Evolutionary conservation across 1,140 invertebrate genomes (phyloP).

Genomic region (Dendroctonus ponderosae): DNA sequence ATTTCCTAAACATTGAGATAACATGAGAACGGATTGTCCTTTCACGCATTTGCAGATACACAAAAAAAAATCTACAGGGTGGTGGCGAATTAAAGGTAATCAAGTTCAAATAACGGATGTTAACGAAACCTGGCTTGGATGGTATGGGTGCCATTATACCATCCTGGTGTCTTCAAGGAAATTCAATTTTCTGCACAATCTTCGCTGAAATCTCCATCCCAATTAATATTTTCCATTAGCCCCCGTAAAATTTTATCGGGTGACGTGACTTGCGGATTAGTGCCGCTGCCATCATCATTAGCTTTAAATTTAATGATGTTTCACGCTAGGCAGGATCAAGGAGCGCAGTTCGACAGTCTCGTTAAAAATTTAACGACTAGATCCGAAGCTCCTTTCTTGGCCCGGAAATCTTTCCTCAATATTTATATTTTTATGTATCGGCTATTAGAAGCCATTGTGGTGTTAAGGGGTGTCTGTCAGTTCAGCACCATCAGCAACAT

Average conservation of each 20-base stretch:
- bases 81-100: no score
- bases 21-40: no score
- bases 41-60: no score
- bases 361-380: slow-evolving; percentile 45
- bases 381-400: slow-evolving; percentile 15
- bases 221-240: not conserved
- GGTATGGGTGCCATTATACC: no score
- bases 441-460: not conserved
- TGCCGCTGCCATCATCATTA: slow-evolving; percentile 42
- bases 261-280: slow-evolving; percentile 30
- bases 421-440: not conserved
- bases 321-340: slow-evolving; percentile 46
- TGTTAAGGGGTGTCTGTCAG: not conserved
- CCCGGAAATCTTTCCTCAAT: not conserved
- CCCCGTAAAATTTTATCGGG: slow-evolving; percentile 28
- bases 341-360: slow-evolving; percentile 40
- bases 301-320: slow-evolving; percentile 49
- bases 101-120: no score
- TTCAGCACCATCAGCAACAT: not conserved
- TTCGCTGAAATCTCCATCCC: not conserved
- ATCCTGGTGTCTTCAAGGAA: no score
- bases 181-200: no score
- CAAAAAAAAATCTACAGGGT: no score
- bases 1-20: no score
- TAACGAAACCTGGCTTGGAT: no score